These are phyloP conservation scores for Pemphigus obesinymphae DNA, from an alignment of 1,140 invertebrate species.

Conservation along the genomic window DNA sequence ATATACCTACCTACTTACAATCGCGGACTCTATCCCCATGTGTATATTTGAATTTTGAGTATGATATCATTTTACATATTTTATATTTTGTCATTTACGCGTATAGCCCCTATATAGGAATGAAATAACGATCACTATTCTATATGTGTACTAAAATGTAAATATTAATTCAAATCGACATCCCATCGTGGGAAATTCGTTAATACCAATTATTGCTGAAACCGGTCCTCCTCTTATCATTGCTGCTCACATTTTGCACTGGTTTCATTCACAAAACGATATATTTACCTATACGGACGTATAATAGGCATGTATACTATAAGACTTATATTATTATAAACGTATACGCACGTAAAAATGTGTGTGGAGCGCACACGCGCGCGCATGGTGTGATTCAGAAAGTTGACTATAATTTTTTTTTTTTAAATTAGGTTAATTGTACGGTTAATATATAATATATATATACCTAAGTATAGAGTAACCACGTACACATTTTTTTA, in stretches of 20 bases:
- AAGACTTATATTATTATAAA: neutral
- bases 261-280: slow-evolving; percentile 8
- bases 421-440: neutral
- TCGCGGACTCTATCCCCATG: neutral
- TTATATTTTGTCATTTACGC: no score
- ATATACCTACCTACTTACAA: neutral
- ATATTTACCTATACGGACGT: no score
- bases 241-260: neutral
- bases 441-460: neutral
- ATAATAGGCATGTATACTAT: neutral
- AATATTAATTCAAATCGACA: neutral
- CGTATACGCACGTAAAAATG: neutral
- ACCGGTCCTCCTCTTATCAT: slow-evolving; percentile 6
- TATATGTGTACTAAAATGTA: no score
- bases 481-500: neutral
- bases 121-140: neutral
- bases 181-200: neutral
- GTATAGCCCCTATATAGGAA: neutral
- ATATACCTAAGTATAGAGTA: no score
- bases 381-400: neutral
- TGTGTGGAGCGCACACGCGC: no score
- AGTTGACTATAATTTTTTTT: no score
- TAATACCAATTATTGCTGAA: neutral
- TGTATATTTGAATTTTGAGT: neutral
- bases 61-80: neutral